Evolutionary conservation across 2,888 invertebrate genomes (phyloP).

Genomic region (Cephus nigrinus): DNA sequence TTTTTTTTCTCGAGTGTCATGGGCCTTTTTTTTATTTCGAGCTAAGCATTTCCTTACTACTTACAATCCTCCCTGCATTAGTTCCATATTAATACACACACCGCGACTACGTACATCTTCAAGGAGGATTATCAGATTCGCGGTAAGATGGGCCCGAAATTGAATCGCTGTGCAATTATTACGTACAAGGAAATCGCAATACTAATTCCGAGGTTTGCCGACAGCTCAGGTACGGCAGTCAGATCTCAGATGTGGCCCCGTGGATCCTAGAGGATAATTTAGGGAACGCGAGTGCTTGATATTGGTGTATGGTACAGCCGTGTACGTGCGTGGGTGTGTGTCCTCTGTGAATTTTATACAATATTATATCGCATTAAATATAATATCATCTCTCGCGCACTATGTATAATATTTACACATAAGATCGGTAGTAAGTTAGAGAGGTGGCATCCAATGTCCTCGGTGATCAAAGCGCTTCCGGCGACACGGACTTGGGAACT

Average conservation of each 20-base stretch:
- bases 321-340: conserved; percentile 30
- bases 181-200: background rate
- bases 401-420: conserved; percentile 59
- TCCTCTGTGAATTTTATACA: conserved; percentile 46
- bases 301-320: conserved; percentile 45
- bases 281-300: background rate
- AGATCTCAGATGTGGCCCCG: background rate
- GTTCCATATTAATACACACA: background rate
- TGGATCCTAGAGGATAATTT: background rate
- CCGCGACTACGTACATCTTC: background rate
- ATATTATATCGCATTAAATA: conserved; percentile 58
- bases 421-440: conserved; percentile 20
- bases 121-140: background rate
- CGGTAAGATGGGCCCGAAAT: background rate
- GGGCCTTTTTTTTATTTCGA: background rate
- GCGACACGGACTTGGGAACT: conserved; percentile 20
- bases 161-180: background rate
- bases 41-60: background rate
- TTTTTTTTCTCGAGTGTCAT: conserved; percentile 17
- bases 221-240: too few relatives aligned
- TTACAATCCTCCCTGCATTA: background rate
- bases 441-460: background rate
- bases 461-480: conserved; percentile 19
- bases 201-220: background rate
- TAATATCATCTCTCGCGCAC: conserved; percentile 53